A percentile compares a stretch with the other conserved stretches of the same genome.
phyloP scores from a whole-genome alignment of 2,888 invertebrate species.

The Geophilus truncorum region DNA sequence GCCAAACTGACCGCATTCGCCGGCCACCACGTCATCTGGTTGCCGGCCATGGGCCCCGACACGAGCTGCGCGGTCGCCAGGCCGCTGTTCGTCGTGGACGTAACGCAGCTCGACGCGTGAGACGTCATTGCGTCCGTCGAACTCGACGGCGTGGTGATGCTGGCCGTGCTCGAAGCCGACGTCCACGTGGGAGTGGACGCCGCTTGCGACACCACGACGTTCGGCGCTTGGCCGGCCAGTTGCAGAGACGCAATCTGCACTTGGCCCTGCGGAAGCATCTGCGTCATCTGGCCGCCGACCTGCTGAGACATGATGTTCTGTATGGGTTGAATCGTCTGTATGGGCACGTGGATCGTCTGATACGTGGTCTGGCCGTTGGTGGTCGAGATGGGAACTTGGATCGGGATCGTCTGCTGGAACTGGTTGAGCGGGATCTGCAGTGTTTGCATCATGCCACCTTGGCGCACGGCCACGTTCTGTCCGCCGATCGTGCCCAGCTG shows the following conservation, averaged over 20 bases:
- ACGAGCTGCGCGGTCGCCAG: conserved; percentile 39
- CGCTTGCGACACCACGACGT: conserved; percentile 3
- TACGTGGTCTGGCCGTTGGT: conserved; percentile 88
- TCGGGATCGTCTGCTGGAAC: conserved; percentile 36
- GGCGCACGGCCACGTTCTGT: conserved; percentile 66
- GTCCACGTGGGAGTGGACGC: conserved; percentile 35
- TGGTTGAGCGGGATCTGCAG: conserved; percentile 60
- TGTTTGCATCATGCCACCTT: conserved; percentile 52
- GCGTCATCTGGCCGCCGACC: conserved; percentile 49
- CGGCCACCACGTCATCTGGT: conserved; percentile 40
- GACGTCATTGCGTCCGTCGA: conserved; percentile 28
- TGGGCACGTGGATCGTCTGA: conserved; percentile 90
- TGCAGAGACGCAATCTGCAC: conserved; percentile 38
- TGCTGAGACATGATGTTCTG: conserved; percentile 53
- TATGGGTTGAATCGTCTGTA: conserved; percentile 63
- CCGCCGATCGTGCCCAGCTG: conserved; percentile 47
- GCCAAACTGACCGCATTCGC: conserved; percentile 38
- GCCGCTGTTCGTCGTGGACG: background rate
- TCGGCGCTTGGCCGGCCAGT: conserved; percentile 34
- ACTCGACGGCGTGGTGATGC: conserved; percentile 11
- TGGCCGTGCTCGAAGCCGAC: conserved; percentile 9
- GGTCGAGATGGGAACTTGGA: conserved; percentile 69
- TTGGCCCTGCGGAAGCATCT: conserved; percentile 56
- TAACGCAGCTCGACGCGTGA: background rate
- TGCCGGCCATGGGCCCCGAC: conserved; percentile 39